Base-by-base conservation (phyloP, 1,140 invertebrate genomes). In the Euwallacea fornicatus region DNA sequence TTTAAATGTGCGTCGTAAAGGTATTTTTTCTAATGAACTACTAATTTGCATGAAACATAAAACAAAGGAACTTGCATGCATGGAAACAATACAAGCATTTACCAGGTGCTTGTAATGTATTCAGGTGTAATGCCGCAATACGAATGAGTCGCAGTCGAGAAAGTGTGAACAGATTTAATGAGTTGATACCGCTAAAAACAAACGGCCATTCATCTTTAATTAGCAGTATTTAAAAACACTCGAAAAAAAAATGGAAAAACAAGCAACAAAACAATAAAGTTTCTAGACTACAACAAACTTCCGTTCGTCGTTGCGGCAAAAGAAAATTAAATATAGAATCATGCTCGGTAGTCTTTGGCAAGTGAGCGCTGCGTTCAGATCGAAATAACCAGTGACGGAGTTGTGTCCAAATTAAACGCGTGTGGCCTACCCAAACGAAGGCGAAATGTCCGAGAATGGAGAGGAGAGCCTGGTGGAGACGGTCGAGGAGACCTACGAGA, bases 401-500 rank as follows among this genome's bases (percentile, higher is more conserved):
- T 71, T 54, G 69, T 71, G 69, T 71, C 62, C 69, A 71, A 59
- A 63, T 43, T 47, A 65, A 59, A 53, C 69, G 69, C 56, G 69
- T 61, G 69, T 71, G 62, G 62, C 69, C 69, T 50, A 58, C 55
- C 69, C 46, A 13, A 70, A 61, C 60, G 69, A 44, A 13, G 58
- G 53, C 33, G 54, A 60, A 63, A 66, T 74, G 73, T 68, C 66
- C 72, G 72, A 73, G 61, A 56, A 56, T 46, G 64, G 66, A 46
- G 66, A 69, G 53, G 68, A 74, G 54, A 71, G 61, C 33, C 74
- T 78, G 76, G 76, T 75, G 63, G 79, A 81, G 66, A 81, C 81
- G 58, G 79, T 82, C 58, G 81, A 83, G 72, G 81, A 83, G 75
- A 76, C 75, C 42, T 82, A 81, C 72, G 85, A 86, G 76, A 85